Evolutionary conservation across 2,113 vertebrate genomes (phyloP), one percentile per base, ranked within the genome.

Genomic region (Syngnathoides biaculeatus): DNA sequence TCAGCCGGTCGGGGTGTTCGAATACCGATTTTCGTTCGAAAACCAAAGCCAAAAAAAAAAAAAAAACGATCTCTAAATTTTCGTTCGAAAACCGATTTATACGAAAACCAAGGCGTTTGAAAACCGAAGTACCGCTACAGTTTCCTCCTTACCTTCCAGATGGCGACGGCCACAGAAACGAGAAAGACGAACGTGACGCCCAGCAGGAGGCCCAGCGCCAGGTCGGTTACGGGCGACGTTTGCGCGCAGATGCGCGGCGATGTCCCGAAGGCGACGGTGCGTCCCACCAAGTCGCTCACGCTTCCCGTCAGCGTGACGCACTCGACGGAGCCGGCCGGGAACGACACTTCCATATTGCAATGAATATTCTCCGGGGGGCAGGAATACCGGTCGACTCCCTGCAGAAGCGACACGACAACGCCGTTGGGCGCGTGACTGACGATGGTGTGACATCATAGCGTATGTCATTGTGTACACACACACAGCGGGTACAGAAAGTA

Each of bases 201-300:
- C 20, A 74, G 19, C 62, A 79, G 3, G 0, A 72, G 0, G 8
- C 8, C 0, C 0, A 75, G 4, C 0, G 1, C 0, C 0, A 1
- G 22, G n/a, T 3, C 7, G 0, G 1, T 2, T 20, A 12, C 38
- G 2, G 38, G 43, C 11, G 6, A 9, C 7, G 12, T 13, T 26
- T 17, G 0, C 26, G 0, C 1, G 47, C 86, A 83, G 65, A 70
- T 27, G 5, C 0, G 1, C 0, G 0, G 5, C 0, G 55, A 67
- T 22, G 69, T 0, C 2, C 3, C 68, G 58, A 89, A 78, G 2
- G 0, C 0, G 5, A 86, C 6, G 0, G 0, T 0, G 0, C 7
- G 0, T 0, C 0, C 0, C 0, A 0, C 0, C 0, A 0, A 0
- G 0, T 0, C 1, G 0, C 0, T 0, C 56, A 84, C 4, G 1